These are phyloP conservation scores for Condylostylus longicornis DNA, from an alignment of 1,140 invertebrate genomes.

Conservation along the genomic window DNA sequence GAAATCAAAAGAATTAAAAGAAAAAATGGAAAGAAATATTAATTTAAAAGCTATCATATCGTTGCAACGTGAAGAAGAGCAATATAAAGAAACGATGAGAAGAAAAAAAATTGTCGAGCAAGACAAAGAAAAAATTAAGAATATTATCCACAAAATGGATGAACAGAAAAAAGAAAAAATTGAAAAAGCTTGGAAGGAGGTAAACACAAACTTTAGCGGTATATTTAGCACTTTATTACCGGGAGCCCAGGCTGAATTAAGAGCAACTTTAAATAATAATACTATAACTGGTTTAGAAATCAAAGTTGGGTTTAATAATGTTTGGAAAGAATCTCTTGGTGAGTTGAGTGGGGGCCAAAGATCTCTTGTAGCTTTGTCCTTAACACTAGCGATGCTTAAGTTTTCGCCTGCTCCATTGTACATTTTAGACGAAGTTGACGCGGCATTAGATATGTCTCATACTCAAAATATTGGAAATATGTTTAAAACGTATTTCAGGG, in stretches of 20 bases:
- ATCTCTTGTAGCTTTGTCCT: slow-evolving; percentile 88
- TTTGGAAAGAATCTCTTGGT: slow-evolving; percentile 92
- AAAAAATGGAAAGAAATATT: slow-evolving; percentile 60
- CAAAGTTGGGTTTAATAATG: slow-evolving; percentile 79
- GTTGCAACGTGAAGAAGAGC: slow-evolving; percentile 72
- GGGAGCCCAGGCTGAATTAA: slow-evolving; percentile 72
- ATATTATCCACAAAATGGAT: slow-evolving; percentile 76
- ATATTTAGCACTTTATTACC: slow-evolving; percentile 88
- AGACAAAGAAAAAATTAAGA: slow-evolving; percentile 68
- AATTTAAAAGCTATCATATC: slow-evolving; percentile 77
- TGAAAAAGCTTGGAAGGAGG: slow-evolving; percentile 63
- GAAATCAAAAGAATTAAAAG: slow-evolving; percentile 48
- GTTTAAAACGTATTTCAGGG: slow-evolving; percentile 84
- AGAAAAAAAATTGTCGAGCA: slow-evolving; percentile 74
- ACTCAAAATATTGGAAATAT: slow-evolving; percentile 98
- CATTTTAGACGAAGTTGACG: slow-evolving; percentile 98
- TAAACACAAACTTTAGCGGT: slow-evolving; percentile 86
- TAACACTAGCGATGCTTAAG: slow-evolving; percentile 89
- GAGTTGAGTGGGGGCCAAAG: slow-evolving; percentile 95
- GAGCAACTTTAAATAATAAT: slow-evolving; percentile 54
- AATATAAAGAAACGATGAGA: slow-evolving; percentile 63
- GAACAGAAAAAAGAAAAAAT: slow-evolving; percentile 75
- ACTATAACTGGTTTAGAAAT: slow-evolving; percentile 78
- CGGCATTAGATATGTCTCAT: slow-evolving; percentile 93
- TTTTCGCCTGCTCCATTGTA: slow-evolving; percentile 98